Base-by-base conservation (phyloP, 1,140 invertebrate genomes). In the Monochamus saltuarius region DNA sequence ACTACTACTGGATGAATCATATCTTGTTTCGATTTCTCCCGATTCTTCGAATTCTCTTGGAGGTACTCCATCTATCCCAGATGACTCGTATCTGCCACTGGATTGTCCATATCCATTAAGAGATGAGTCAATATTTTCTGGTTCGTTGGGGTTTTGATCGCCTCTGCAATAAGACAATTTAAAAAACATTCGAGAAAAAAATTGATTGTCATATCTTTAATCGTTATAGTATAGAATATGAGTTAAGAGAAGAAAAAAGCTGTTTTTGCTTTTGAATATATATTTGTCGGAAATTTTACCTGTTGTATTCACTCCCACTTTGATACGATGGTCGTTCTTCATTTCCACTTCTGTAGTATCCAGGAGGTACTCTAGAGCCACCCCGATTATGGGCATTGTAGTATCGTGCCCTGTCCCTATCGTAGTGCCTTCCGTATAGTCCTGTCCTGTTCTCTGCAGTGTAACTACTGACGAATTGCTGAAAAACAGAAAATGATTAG, bases 391-490 rank as follows among this genome's bases (percentile, higher is more conserved):
- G 42, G 16, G 17, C 22, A 52, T 37, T 8, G 22, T 29, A 29
- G 22, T 29, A 29, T 29, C 22, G 22, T 29, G 22, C 22, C 6
- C 49, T 13, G 37, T 47, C 29, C 42, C 46, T 42, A 7, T 39
- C 43, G 36, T 59, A 43, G 8, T 43, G 56, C 36, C 69, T 64
- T 4, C 62, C 61, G 38, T 65, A 71, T 17, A 64, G 56, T 14
- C 61, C 65, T 14, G 65, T 68, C 37, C 69, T 56, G 39, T 69
- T 69, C n/a, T 51, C 52, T 13, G 63, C 53, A 4, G 51, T 55
- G 58, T 63, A 46, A 47, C 59, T 68, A 42, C 61, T 67, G 22
- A 65, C 19, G 56, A 66, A 71, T 71, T 71, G 69, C 69, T 71
- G 52, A 16, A 64, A 62, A 61, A 59, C 22, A 58, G 40, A 35